Percentiles rank a stretch among this genome's conserved stretches.
Conservation (phyloP, 2,888 invertebrate species). For the Coenonympha glycerion region DNA sequence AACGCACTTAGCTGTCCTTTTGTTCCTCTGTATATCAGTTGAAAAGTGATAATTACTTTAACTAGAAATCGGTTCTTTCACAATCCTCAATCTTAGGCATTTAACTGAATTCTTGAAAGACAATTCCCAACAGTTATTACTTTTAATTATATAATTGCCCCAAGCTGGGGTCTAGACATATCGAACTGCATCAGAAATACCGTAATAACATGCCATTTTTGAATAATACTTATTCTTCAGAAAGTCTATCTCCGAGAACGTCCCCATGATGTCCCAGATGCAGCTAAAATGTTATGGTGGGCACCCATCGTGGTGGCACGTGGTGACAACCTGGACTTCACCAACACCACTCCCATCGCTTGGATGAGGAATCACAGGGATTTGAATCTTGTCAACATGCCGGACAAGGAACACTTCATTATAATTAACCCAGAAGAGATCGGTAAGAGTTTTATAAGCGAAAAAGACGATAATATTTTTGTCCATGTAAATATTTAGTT, state of each 20-base stretch:
- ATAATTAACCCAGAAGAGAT: constrained; percentile 90
- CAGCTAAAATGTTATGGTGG: constrained; percentile 83
- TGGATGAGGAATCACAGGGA: constrained; percentile 80
- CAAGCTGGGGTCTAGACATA: no score
- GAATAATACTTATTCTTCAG: no score
- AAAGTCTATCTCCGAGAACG: constrained; percentile 83
- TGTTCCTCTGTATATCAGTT: neutral
- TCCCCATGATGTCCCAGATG: constrained; percentile 82
- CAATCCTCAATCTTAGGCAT: no score
- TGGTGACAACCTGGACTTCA: constrained; percentile 77
- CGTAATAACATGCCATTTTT: no score
- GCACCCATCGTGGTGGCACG: constrained; percentile 80
- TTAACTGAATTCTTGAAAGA: no score
- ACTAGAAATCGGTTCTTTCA: no score
- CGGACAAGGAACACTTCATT: constrained; percentile 78
- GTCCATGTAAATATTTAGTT: no score
- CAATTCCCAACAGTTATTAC: no score
- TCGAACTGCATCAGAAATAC: no score
- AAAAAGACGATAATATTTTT: no score
- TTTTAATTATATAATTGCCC: no score
- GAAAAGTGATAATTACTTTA: no score
- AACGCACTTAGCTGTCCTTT: neutral
- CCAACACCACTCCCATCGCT: constrained; percentile 68
- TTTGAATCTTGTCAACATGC: constrained; percentile 70
- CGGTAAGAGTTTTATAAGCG: constrained; percentile 62